These are phyloP conservation scores for Benthosema pterotum DNA, from an alignment of 2,797 vertebrate genomes.

Conservation along the genomic window DNA sequence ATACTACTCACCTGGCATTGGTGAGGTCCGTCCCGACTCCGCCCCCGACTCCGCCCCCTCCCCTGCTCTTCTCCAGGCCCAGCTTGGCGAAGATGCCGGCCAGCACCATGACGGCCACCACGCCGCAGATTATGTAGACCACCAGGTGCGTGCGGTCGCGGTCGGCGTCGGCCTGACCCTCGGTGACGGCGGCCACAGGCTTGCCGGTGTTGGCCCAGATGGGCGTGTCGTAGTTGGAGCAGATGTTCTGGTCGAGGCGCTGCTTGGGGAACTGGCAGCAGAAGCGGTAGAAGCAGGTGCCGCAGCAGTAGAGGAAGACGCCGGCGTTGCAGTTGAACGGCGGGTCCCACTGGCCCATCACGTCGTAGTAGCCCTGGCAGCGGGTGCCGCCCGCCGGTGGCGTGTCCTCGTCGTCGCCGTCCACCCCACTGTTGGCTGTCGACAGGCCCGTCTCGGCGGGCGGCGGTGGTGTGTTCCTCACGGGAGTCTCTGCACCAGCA, in stretches of 20 bases:
- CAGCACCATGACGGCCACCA: conserved; percentile 95
- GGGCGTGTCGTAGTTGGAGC: conserved; percentile 98
- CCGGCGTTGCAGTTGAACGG: conserved; percentile 96
- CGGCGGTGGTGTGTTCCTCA: conserved; percentile 63
- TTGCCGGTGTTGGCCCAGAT: conserved; percentile 96
- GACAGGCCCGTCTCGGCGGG: conserved; percentile 72
- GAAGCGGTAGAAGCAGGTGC: conserved; percentile 97
- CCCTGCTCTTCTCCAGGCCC: conserved; percentile 88
- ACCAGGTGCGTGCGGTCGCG: conserved; percentile 94
- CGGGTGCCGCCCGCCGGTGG: conserved; percentile 81
- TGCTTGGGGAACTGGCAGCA: conserved; percentile 95
- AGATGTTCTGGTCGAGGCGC: conserved; percentile 93
- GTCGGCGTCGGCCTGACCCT: conserved; percentile 82
- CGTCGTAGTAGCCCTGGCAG: conserved; percentile 96
- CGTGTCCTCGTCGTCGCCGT: conserved; percentile 72
- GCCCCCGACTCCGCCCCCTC: conserved; percentile 18
- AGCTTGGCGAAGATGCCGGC: conserved; percentile 95
- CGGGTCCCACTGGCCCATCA: conserved; percentile 98
- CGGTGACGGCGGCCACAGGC: conserved; percentile 86
- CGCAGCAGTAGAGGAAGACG: conserved; percentile 94
- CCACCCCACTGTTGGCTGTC: conserved; percentile 69
- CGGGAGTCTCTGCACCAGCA: no score
- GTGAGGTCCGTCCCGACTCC: conserved; percentile 51
- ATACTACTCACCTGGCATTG: conserved; percentile 72
- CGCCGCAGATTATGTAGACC: conserved; percentile 96